Base-by-base conservation (phyloP, 1,140 invertebrate species). In the Paraescarpia echinospica region DNA sequence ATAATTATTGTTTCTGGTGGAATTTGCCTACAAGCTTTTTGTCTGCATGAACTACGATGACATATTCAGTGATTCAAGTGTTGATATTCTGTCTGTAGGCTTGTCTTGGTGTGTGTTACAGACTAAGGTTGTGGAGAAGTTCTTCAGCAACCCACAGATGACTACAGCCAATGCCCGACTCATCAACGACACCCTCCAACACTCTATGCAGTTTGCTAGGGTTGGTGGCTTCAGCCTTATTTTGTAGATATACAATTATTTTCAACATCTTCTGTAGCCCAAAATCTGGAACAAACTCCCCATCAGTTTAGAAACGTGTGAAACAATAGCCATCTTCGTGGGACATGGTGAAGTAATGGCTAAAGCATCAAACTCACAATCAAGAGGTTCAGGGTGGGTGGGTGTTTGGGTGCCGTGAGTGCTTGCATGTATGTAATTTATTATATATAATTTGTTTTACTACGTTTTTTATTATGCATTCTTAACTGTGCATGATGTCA, bases 61-160 rank as follows among this genome's bases (percentile, higher is more conserved):
- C 59, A 77, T 27, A 27, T 22, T 77, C 2, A 31, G 59, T 77
- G 59, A 77, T 27, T 77, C 22, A 27, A 27, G 0, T 12, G 22
- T 27, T 41, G 4, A 18, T 77, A 18, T 77, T 31, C 59, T 77
- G 59, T 31, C 89, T 89, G 35, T 89, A 33, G 34, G 6, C 8
- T 9, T 27, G 35, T 89, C 34, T 48, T 27, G 31, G n/a, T 92
- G 31, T 94, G 94, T 93, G 92, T 94, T 95, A 88, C 94, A 96
- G 96, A 94, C 95, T 8, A 95, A 95, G 93, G 95, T 96, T 91
- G 96, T 96, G 33, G 96, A 96, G 48, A 96, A 95, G 91, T 96
- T 94, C 94, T 96, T 96, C 94, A 94, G 94, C 34, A 94, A 94
- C 41, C 96, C 94, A 92, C 94, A 95, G 92, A 91, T 96, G 93